These are phyloP conservation scores for Catharus fuscescens DNA, from an alignment of 2,113 vertebrate species.

Conservation along the genomic window DNA sequence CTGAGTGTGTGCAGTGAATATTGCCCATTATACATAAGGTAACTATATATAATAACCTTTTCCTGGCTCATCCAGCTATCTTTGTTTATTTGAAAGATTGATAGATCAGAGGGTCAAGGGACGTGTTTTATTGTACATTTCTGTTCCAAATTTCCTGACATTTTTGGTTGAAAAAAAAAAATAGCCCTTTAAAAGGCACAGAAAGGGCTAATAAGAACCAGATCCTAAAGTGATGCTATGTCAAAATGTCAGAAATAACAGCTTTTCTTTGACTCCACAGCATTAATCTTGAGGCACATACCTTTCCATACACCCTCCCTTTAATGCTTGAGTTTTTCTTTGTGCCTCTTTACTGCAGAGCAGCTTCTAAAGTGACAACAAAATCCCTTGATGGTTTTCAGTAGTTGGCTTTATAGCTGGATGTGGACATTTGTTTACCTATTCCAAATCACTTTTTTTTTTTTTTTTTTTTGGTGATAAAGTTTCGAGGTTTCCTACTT, in stretches of 20 bases:
- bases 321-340: not conserved
- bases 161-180: constrained; percentile 54
- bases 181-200: constrained; percentile 68
- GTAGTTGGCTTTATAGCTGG: constrained; percentile 36
- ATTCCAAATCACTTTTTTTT: constrained; percentile 22
- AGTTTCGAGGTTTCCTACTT: constrained; percentile 32
- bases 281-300: constrained; percentile 59
- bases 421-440: constrained; percentile 26
- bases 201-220: constrained; percentile 75
- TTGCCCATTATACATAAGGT: constrained; percentile 31
- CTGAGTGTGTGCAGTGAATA: not conserved
- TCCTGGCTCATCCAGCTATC: constrained; percentile 63
- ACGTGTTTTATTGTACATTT: constrained; percentile 76
- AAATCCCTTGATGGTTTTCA: constrained; percentile 47
- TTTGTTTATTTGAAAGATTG: constrained; percentile 74
- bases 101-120: constrained; percentile 74
- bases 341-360: constrained; percentile 5
- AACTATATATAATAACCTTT: constrained; percentile 57
- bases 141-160: constrained; percentile 78
- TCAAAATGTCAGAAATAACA: constrained; percentile 77
- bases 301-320: constrained; percentile 9
- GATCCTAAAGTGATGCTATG: constrained; percentile 69
- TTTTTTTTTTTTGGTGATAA: constrained; percentile 16
- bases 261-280: constrained; percentile 62
- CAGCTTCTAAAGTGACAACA: constrained; percentile 34